Evolutionary conservation across 2,888 invertebrate species (phyloP), one percentile per base, ranked within the genome.

Genomic region (Cryptocheilus praepositus): DNA sequence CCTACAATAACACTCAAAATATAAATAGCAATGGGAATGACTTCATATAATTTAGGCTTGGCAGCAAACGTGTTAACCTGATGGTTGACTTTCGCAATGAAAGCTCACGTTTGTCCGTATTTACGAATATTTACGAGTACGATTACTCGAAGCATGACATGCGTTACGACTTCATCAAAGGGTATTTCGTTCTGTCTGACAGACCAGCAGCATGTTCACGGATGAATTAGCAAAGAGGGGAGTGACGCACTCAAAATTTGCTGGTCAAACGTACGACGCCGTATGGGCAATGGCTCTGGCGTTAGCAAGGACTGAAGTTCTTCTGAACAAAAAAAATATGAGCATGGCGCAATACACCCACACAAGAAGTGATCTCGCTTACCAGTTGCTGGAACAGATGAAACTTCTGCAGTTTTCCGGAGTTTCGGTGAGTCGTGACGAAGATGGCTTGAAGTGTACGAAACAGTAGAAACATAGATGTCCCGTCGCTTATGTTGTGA

Each of bases 221-320:
- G 89, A 90, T 2, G 92, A 92, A 74, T 91, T 94, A 89, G 89
- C 90, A 28, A 88, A 86, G 1, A 88, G 89, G 25, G 91, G 91
- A 0, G 91, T 91, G 0, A 83, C 90, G 1, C 89, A 93, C 2
- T 94, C 94, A 0, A 91, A 91, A 63, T 95, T 92, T 88, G 94
- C 95, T 0, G 93, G 94, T 0, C 95, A 95, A 83, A 94, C 95
- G 0, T 97, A 96, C 86, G 97, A 97, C 85, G 96, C 97, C 0
- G 94, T 97, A 0, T 97, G 97, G 97, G 93, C 96, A 0, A 95
- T 96, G 80, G 96, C 96, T 0, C 85, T 96, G 22, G 94, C 95
- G 0, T 87, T 97, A 61, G 91, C 92, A 67, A 92, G 91, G 67
- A 92, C 94, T 0, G 92, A 94, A 81, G 89, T 90, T 19, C 89